Evolutionary conservation across 2,888 invertebrate genomes (phyloP), one percentile per base, ranked within the genome.

Genomic region (Deilephila porcellus): DNA sequence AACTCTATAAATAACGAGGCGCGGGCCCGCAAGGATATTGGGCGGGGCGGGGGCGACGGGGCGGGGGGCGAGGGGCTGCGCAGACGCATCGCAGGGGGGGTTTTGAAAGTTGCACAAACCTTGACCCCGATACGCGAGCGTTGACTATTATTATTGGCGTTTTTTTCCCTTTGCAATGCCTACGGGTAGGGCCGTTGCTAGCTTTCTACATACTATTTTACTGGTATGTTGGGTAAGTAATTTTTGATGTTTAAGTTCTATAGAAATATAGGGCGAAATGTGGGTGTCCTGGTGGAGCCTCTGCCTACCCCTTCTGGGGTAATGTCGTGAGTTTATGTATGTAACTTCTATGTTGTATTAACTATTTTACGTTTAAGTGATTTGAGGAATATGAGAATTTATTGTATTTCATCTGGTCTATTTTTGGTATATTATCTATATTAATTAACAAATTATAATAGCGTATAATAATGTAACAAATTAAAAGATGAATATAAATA

Each of bases 61-160:
- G 80, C 79, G 78, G 76, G 80, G 78, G 73, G 76, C 77, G 79
- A 71, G 78, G 70, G 78, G 72, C 45, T 20, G 70, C 60, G 76
- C 67, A 67, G 74, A 72, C 73, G 76, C 81, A 81, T 80, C 79
- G 79, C 75, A 80, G 80, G 74, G 77, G 78, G 84, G 81, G 83
- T 87, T 91, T 93, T 87, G 93, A 93, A 93, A 93, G 93, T 91
- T 88, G 87, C 88, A 88, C 88, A 87, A 87, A 88, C 92, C 93
- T 93, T 93, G 93, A 91, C 93, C 93, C 82, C 90, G 82, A 91
- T 93, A 83, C 77, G 77, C 77, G 80, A 75, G 82, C 78, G 79
- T 75, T 75, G 75, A 80, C 83, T 83, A 84, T 84, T 83, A 86
- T 84, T 85, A 84, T 76, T 79, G 79, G 64, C 7, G 56, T 73